Conservation (phyloP, 2,113 vertebrate species). For the Eptatretus burgeri region DNA sequence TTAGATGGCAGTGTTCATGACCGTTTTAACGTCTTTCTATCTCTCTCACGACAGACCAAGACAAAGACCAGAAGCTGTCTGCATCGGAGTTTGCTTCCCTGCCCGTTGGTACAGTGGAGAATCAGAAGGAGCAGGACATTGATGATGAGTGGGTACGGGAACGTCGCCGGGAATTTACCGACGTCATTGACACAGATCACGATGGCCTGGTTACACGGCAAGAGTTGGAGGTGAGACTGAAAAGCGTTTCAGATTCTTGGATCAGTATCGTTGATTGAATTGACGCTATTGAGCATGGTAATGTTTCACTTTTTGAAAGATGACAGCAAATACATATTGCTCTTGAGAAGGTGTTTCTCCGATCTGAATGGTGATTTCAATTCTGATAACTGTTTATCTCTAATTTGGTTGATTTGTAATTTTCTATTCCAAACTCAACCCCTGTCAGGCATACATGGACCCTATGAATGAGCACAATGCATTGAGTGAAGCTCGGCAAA, state of each 20-base stretch:
- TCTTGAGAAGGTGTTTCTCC: too few relatives aligned
- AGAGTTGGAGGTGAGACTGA: conserved; percentile 1
- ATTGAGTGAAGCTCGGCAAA: not conserved
- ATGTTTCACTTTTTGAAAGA: too few relatives aligned
- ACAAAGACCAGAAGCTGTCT: conserved; percentile 6
- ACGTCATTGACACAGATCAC: not conserved
- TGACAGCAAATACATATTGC: too few relatives aligned
- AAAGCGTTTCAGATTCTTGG: too few relatives aligned
- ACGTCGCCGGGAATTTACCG: not conserved
- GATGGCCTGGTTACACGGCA: not conserved
- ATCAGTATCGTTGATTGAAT: too few relatives aligned
- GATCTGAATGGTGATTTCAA: too few relatives aligned
- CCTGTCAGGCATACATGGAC: not conserved
- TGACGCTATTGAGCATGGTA: too few relatives aligned
- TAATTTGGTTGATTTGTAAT: too few relatives aligned
- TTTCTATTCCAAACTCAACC: too few relatives aligned
- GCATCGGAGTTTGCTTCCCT: conserved; percentile 2
- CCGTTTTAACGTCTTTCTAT: too few relatives aligned
- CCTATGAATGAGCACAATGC: not conserved
- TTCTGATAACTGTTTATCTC: too few relatives aligned
- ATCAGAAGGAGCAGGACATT: conserved; percentile 1
- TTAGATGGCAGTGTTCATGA: too few relatives aligned
- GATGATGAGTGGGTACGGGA: conserved; percentile 5
- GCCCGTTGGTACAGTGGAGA: conserved; percentile 2
- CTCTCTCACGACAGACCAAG: conserved; percentile 3